Evolutionary conservation across 2,797 vertebrate genomes (phyloP).

Genomic region (Cossypha caffra): DNA sequence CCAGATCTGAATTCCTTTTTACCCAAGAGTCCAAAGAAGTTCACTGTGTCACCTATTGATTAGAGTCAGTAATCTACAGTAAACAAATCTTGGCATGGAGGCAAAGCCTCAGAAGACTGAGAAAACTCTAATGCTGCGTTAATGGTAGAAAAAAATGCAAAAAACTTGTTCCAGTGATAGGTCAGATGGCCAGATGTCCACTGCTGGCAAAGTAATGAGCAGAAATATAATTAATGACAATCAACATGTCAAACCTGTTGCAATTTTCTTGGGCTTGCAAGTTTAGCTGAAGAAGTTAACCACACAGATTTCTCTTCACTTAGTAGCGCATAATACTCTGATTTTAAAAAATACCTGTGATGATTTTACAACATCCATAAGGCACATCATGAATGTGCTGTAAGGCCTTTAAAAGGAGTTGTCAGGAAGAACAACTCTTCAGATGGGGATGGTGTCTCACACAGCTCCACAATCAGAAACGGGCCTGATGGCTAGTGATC

Average conservation of each 20-base stretch:
- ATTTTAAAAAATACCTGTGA: not conserved
- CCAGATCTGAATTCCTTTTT: not conserved
- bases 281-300: not conserved
- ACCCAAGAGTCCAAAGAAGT: not conserved
- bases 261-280: not conserved
- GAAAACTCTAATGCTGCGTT: not conserved
- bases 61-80: not conserved
- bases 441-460: not conserved
- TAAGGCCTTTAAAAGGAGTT: not conserved
- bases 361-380: not conserved
- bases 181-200: not conserved
- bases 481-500: not conserved
- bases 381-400: not conserved
- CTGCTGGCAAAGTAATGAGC: not conserved
- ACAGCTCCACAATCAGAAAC: not conserved
- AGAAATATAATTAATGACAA: not conserved
- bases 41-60: not conserved
- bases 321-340: not conserved
- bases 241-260: not conserved
- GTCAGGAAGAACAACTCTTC: not conserved
- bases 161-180: not conserved
- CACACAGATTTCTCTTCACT: not conserved
- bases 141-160: not conserved
- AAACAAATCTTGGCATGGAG: not conserved
- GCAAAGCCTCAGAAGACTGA: not conserved